Base-by-base conservation (phyloP, 2,888 invertebrate genomes). In the Drosophila macrothrix region DNA sequence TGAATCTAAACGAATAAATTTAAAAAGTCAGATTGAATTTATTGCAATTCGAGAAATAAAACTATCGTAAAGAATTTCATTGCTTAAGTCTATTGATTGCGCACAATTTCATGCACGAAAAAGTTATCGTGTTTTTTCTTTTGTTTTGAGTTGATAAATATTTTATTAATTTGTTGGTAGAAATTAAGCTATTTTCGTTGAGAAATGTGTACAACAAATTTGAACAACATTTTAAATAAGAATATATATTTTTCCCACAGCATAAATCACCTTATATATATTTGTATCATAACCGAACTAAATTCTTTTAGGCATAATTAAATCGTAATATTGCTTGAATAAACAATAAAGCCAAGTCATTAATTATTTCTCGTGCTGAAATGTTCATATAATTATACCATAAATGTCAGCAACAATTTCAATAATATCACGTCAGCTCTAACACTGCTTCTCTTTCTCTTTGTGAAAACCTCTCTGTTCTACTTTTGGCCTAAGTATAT, bases 311-410 rank as follows among this genome's bases (percentile, higher is more conserved):
- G 25, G 46, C 46, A 25, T 25, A 46, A 46, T 46, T 25, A 46
- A 25, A 46, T 25, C 46, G 25, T 46, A 25, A 46, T 46, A 46
- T 25, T 16, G 9, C 25, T 16, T 46, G 16, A 46, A 9, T 46
- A 46, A 46, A 46, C 46, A 16, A 46, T 46, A 46, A 46, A 25
- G 7, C 16, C 4, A 25, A 25, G 46, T 46, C 65, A 63, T 39
- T 50, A 52, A 67, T 39, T 59, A 22, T 28, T 37, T 31, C 28
- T 49, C n/a, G 46, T 46, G 46, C 25, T 25, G 46, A 46, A 46
- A 25, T 25, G 25, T 25, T 46, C 16, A 46, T 25, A 25, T 46
- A 46, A 46, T 46, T 46, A 46, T 46, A 46, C 46, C 46, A 46
- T 46, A 46, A 46, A 46, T 46, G 46, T 46, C 25, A 46, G 16